Evolutionary conservation across 2,888 invertebrate genomes (phyloP), one percentile per base, ranked within the genome.

Genomic region (Terebella lapidaria): DNA sequence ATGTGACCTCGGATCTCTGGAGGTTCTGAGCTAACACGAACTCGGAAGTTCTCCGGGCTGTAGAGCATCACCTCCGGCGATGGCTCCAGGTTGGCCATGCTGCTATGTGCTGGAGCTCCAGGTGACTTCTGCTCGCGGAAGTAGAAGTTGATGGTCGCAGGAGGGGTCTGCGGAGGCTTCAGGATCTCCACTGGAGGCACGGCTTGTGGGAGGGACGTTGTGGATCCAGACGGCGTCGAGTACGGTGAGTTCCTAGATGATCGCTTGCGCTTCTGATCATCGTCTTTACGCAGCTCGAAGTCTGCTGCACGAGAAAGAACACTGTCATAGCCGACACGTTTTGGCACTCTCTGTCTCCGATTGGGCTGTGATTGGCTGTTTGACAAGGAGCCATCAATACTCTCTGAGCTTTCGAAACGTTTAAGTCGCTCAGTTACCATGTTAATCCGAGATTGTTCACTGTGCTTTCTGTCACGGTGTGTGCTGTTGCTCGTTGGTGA

Each of bases 271-370:
- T 22, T 29, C 22, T n/a, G 18, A 51, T 42, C 56, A 51, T 27
- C 35, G 27, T 35, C 49, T 10, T 35, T 15, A n/a, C 42, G 42
- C 10, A 15, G 10, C 42, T 81, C 80, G 71, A 77, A 80, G 22
- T 72, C 72, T 18, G 79, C 78, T 10, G 77, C 68, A 4, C 79
- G 67, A 22, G 70, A 62, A 3, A 76, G 73, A 20, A 81, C 75
- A 57, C 76, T 75, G 22, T 74, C 74, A 25, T 42, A 42, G 26
- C 62, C 62, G 3, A n/a, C 24, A 2, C 5, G 22, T 2, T 18
- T 24, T 29, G 25, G 53, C 56, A 24, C 24, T 27, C 56, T 57
- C 57, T 20, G 46, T 18, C 20, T 2, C 30, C 54, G 28, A 3
- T 18, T 2, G 20, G 24, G 25, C 45, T 42, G 49, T n/a, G n/a